A percentile compares a stretch with the other conserved stretches of the same genome.
These are phyloP conservation scores for Drosophila antonietae DNA, from an alignment of 2,888 invertebrate species.

Conservation along the genomic window DNA sequence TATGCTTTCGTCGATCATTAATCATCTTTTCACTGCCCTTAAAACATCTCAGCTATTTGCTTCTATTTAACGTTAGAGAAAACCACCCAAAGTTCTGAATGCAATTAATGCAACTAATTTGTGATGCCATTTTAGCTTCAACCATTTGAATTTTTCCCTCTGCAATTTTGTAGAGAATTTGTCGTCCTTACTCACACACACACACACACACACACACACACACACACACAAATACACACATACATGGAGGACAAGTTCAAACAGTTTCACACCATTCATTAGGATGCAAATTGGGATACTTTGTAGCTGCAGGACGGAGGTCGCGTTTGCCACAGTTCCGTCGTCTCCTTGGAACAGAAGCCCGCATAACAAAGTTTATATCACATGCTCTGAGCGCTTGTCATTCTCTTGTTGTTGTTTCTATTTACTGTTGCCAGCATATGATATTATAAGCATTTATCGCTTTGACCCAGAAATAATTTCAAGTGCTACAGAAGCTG, in stretches of 20 bases:
- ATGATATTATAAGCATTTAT: conserved; percentile 22
- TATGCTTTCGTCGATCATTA: background rate
- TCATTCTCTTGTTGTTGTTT: background rate
- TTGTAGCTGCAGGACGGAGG: conserved; percentile 35
- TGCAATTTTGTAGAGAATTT: conserved; percentile 30
- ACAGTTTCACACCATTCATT: conserved; percentile 55
- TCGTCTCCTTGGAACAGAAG: conserved; percentile 11
- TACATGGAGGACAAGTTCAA: conserved; percentile 12
- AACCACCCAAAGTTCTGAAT: conserved; percentile 38
- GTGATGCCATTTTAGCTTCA: conserved; percentile 7
- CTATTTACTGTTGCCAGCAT: conserved; percentile 14
- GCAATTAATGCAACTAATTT: conserved; percentile 37
- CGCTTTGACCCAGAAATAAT: conserved; percentile 14
- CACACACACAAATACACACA: background rate
- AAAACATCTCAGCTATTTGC: conserved; percentile 13
- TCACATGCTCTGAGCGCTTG: conserved; percentile 13
- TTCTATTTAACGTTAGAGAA: conserved; percentile 16
- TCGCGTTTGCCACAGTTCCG: conserved; percentile 9
- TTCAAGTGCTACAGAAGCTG: background rate
- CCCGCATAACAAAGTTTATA: conserved; percentile 36
- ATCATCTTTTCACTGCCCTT: background rate
- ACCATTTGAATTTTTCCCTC: conserved; percentile 19
- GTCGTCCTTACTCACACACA: conserved; percentile 7
- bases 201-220: background rate
- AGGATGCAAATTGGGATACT: conserved; percentile 56